Evolutionary conservation across 2,888 invertebrate genomes (phyloP), one percentile per base, ranked within the genome.

Genomic region (Aphodius sticticus): DNA sequence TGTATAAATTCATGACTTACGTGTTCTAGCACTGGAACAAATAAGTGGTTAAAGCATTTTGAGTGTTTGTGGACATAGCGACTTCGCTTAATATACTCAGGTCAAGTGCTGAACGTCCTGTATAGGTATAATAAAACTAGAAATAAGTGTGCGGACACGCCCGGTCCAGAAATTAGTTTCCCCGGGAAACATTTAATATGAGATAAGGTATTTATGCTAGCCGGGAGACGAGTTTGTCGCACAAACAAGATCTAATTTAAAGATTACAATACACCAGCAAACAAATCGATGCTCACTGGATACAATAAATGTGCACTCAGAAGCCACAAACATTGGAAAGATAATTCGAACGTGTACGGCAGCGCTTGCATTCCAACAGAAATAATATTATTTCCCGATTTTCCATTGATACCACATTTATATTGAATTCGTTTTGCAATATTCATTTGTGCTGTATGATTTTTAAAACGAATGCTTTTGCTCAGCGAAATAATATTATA

Each of bases 141-240:
- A 26, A 53, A 53, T 53, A 53, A 53, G 53, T 53, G 53, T 12
- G 53, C 7, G 53, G 53, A 53, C 53, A 53, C 53, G 53, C 53
- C 53, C 53, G 53, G 12, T 53, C 53, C 12, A 53, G 53, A 53
- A 53, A 53, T 53, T 53, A 53, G 53, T 53, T 53, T 53, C 53
- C 53, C 53, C 1, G 53, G 53, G 12, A 53, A 53, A 53, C 53
- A 53, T 53, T 53, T 53, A 53, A 53, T 53, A 53, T 53, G 53
- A 53, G 53, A 53, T 53, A 53, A 53, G 53, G 53, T 53, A 53
- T 53, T 53, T 53, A 53, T 53, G 53, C 53, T 53, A 53, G 12
- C 53, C 53, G 53, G 53, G 53, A 53, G 53, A 53, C 53, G 53
- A 53, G 53, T 53, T 53, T 53, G 53, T 53, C 53, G 53, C 53